Conservation (phyloP, 2,113 vertebrate species). For the Aleadryas rufinucha region DNA sequence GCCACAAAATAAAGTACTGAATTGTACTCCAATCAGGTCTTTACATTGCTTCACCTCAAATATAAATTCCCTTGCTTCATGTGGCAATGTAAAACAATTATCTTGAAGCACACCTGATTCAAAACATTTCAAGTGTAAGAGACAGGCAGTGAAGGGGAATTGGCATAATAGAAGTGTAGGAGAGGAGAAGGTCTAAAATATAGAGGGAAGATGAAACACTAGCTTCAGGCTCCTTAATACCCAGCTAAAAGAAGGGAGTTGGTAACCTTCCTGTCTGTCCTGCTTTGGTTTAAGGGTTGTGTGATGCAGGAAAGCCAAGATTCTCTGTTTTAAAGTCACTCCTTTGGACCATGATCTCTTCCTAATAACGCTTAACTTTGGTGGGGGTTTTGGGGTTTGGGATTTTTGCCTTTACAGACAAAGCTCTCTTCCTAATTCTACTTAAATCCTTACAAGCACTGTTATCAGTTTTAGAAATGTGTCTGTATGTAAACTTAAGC, state of each 20-base stretch:
- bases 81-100: neutral
- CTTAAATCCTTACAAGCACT: neutral
- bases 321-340: neutral
- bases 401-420: neutral
- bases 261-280: neutral
- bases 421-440: neutral
- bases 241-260: neutral
- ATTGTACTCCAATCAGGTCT: neutral
- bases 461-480: neutral
- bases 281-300: neutral
- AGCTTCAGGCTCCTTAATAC: neutral
- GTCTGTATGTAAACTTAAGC: neutral
- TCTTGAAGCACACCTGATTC: neutral
- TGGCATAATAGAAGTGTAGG: neutral
- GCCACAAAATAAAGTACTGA: neutral
- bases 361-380: neutral
- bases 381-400: neutral
- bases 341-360: neutral
- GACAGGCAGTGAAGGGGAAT: neutral
- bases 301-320: neutral
- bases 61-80: neutral
- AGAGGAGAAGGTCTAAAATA: neutral
- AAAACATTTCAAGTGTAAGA: constrained; percentile 4
- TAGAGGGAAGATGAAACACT: neutral
- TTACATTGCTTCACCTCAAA: neutral